Evolutionary conservation across 2,113 vertebrate genomes (phyloP).

Genomic region (Pterocles gutturalis): DNA sequence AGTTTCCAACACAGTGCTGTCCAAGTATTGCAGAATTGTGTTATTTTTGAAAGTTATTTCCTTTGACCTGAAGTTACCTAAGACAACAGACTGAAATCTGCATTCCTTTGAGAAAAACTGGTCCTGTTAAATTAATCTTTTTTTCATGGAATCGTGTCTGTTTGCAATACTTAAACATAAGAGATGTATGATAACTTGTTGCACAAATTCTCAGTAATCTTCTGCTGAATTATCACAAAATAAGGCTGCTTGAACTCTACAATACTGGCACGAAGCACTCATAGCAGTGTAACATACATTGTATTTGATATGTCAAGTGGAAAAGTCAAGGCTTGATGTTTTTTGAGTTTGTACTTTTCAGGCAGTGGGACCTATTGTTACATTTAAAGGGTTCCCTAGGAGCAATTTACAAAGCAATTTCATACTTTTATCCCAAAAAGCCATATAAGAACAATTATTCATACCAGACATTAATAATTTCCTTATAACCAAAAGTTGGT

Average conservation of each 20-base stretch:
- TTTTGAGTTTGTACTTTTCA: background rate
- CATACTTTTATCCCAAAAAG: background rate
- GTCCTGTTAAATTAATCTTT: constrained; percentile 36
- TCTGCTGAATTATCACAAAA: background rate
- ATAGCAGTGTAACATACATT: background rate
- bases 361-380: background rate
- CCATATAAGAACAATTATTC: background rate
- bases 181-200: background rate
- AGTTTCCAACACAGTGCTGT: constrained; percentile 74
- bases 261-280: background rate
- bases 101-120: constrained; percentile 38
- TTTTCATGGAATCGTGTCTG: background rate
- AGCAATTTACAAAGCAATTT: constrained; percentile 9
- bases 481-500: background rate
- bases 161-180: background rate
- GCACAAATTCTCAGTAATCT: background rate
- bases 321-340: background rate
- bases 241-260: background rate
- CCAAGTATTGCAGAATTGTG: constrained; percentile 78
- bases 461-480: background rate
- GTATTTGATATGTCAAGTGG: constrained; percentile 38
- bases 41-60: constrained; percentile 80
- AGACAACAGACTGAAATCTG: constrained; percentile 44
- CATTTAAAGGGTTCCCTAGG: background rate
- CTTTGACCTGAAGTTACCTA: constrained; percentile 83